A percentile compares a stretch with the other conserved stretches of the same genome.
Evolutionary conservation across 1,140 invertebrate species (phyloP).

Genomic region (Latrodectus geometricus): DNA sequence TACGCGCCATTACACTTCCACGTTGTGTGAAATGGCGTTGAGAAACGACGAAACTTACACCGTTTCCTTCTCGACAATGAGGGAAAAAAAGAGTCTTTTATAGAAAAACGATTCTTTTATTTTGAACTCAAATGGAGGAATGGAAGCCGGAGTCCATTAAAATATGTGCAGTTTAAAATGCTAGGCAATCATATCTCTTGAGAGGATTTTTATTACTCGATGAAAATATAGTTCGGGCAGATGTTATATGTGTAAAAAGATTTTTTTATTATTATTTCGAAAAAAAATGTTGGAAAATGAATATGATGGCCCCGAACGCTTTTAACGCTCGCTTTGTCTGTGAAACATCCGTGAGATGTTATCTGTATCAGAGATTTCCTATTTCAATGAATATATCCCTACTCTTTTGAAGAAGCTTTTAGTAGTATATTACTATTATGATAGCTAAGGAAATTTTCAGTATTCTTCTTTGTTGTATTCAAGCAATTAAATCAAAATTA

Average conservation of each 20-base stretch:
- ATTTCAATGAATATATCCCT: too few species aligned
- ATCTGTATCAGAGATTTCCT: too few species aligned
- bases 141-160: neutral
- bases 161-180: neutral
- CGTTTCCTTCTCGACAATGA: neutral
- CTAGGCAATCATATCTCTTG: neutral
- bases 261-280: too few species aligned
- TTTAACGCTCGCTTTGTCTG: too few species aligned
- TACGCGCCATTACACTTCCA: neutral
- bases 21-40: neutral
- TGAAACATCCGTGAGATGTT: too few species aligned
- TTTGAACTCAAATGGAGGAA: neutral
- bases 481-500: too few species aligned
- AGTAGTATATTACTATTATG: too few species aligned
- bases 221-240: neutral
- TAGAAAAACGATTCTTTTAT: neutral
- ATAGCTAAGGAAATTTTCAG: too few species aligned
- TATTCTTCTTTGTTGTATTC: too few species aligned
- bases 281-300: too few species aligned
- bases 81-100: neutral
- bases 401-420: too few species aligned
- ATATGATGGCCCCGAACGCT: too few species aligned
- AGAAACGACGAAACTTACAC: neutral
- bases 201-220: neutral
- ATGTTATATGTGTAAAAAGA: neutral